phyloP scores from a whole-genome alignment of 2,113 vertebrate species.

The Marcusenius ussheri region DNA sequence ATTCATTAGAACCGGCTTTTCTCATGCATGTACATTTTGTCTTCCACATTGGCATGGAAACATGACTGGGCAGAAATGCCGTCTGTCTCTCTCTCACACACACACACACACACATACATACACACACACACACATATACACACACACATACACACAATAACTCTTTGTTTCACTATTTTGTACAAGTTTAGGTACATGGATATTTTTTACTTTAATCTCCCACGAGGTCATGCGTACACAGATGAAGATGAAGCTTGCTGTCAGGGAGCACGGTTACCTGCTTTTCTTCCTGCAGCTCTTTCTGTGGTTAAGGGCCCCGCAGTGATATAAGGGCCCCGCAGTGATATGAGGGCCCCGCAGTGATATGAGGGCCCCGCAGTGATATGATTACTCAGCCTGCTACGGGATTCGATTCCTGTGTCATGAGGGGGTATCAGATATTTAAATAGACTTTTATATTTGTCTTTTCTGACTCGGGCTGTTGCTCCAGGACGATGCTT shows the following conservation, averaged over 20 bases:
- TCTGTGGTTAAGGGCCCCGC: background rate
- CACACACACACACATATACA: background rate
- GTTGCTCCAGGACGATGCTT: conserved; percentile 66
- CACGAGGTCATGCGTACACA: background rate
- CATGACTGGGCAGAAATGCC: background rate
- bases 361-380: background rate
- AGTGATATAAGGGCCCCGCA: background rate
- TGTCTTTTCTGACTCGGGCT: conserved; percentile 53
- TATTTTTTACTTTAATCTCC: background rate
- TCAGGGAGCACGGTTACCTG: background rate
- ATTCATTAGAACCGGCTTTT: conserved; percentile 16
- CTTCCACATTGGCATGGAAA: background rate
- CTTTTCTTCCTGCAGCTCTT: background rate
- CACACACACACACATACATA: background rate
- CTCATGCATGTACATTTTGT: background rate
- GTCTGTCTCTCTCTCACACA: background rate
- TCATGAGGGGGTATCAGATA: background rate
- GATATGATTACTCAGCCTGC: background rate
- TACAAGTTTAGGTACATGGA: background rate
- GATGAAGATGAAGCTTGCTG: background rate
- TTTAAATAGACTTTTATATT: background rate
- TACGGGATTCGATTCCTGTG: background rate
- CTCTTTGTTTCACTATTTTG: background rate
- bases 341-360: too few relatives aligned
- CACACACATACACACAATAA: background rate